Evolutionary conservation across 2,113 vertebrate genomes (phyloP), one percentile per base, ranked within the genome.

Genomic region (Gasterosteus aculeatus): DNA sequence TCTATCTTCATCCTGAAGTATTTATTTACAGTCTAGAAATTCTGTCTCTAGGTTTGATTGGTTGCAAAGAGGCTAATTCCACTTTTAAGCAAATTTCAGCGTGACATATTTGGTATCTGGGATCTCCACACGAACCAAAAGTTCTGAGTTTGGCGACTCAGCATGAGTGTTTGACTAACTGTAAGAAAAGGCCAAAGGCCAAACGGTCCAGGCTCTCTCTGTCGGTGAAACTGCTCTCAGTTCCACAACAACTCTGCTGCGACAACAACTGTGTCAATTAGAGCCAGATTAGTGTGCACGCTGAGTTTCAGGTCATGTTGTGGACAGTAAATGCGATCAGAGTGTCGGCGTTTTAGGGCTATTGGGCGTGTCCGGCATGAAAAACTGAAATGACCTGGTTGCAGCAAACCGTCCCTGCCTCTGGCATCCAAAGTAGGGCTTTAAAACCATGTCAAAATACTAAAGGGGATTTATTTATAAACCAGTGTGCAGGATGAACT

Each of bases 21-120:
- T 57, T 66, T 58, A 57, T 54, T 65, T 29, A 56, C 26, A 56
- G 11, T 15, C 26, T 73, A 47, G 53, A 58, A 49, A 47, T n/a
- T 57, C 14, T 47, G 3, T 38, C 9, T 1, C 1, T 53, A 18
- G 12, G 35, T 54, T n/a, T 51, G 49, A 19, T 53, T 72, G 33
- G 1, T 39, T 2, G 12, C 42, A 60, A 10, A 11, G 3, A 44
- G 51, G 15, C 35, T 4, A 18, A 41, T 56, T 29, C 2, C 22
- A 56, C 35, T 35, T 61, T 51, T 12, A 29, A 6, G 7, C 35
- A 68, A 15, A 65, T 33, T 5, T 19, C 42, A 19, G 26, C 54
- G 10, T 10, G 53, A 69, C 15, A 58, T 44, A 9, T 44, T 59
- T 19, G 38, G 15, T 51, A 16, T 53, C 4, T 22, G 19, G 19